These are phyloP conservation scores for Luscinia luscinia DNA, from an alignment of 2,797 vertebrate genomes.

Conservation along the genomic window DNA sequence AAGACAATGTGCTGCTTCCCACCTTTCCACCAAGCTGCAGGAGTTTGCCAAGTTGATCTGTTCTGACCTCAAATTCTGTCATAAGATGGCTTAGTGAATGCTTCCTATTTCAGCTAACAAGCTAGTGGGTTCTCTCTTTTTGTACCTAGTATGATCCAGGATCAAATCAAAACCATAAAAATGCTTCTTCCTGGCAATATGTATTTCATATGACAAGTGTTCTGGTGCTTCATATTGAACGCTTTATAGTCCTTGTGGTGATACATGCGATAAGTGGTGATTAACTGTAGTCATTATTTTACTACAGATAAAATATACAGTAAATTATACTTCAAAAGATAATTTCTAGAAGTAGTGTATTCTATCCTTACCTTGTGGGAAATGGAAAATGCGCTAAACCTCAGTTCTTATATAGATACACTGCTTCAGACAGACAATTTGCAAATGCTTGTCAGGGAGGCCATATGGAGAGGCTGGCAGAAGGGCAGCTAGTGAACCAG, in stretches of 20 bases:
- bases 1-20: not conserved
- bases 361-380: not conserved
- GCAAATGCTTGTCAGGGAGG: conserved; percentile 20
- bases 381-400: not conserved
- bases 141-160: not conserved
- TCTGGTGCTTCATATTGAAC: rapidly evolving
- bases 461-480: conserved; percentile 65
- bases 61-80: not conserved
- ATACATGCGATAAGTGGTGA: not conserved
- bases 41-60: not conserved
- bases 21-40: not conserved
- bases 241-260: not conserved
- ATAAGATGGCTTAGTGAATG: not conserved
- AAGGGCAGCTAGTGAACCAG: conserved; percentile 72
- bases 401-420: not conserved
- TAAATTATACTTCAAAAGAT: not conserved
- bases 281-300: not conserved
- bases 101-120: not conserved
- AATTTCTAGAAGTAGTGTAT: not conserved
- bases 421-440: conserved; percentile 11
- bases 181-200: not conserved
- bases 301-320: not conserved
- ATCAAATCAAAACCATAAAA: not conserved
- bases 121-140: not conserved
- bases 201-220: not conserved